phyloP scores from a whole-genome alignment of 2,113 vertebrate genomes.

The Cyanistes caeruleus region DNA sequence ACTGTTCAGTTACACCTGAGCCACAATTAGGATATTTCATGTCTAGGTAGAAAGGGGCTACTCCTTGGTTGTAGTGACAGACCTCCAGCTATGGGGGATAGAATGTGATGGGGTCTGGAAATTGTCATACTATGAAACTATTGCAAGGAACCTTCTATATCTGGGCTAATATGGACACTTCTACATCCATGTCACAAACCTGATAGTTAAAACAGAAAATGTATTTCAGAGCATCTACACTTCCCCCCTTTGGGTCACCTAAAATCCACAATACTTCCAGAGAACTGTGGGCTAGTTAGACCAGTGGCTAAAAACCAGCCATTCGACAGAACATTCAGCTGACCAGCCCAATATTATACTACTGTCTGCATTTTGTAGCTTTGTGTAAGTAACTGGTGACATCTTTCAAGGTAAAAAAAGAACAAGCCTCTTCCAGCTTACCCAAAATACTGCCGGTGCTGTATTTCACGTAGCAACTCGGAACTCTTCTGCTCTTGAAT shows the following conservation, averaged over 20 bases:
- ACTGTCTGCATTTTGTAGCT: background rate
- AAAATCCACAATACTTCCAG: background rate
- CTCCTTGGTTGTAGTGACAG: background rate
- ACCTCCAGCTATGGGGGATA: background rate
- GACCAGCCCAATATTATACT: background rate
- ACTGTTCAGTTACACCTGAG: background rate
- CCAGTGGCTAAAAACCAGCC: background rate
- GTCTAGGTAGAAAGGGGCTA: background rate
- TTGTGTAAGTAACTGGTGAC: background rate
- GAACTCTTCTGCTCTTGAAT: constrained; percentile 28
- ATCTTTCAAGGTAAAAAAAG: background rate
- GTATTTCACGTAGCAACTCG: constrained; percentile 26
- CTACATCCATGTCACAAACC: background rate
- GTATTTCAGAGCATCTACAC: background rate
- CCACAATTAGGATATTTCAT: background rate
- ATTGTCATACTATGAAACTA: background rate
- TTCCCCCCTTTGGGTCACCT: background rate
- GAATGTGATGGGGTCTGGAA: background rate
- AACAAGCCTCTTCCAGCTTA: background rate
- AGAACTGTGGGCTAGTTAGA: background rate
- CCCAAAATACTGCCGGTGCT: constrained; percentile 39
- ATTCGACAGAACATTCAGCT: background rate
- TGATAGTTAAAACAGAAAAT: background rate
- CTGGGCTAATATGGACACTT: background rate
- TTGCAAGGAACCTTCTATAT: background rate